These are phyloP conservation scores for Podotricha telesiphe DNA, from an alignment of 2,888 invertebrate genomes.

Conservation along the genomic window DNA sequence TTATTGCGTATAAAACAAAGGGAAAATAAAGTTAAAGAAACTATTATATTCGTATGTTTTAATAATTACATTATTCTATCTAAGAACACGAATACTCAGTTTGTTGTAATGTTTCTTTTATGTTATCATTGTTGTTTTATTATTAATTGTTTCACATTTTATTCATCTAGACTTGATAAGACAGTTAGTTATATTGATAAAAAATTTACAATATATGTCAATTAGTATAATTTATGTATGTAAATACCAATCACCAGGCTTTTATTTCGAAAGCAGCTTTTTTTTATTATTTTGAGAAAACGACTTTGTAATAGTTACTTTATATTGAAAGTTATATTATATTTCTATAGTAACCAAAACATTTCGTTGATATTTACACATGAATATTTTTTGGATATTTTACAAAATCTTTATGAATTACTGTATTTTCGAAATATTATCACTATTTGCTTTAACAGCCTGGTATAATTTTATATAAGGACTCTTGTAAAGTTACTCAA, in stretches of 20 bases:
- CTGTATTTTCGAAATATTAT: not conserved
- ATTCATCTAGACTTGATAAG: not conserved
- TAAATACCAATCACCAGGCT: not conserved
- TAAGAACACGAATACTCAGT: conserved; percentile 9
- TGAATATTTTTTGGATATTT: not conserved
- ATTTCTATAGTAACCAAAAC: not conserved
- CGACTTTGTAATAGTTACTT: too few species aligned
- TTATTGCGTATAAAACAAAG: not conserved
- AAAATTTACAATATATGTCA: not conserved
- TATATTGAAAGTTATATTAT: not conserved
- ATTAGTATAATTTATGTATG: not conserved
- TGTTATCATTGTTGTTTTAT: conserved; percentile 13
- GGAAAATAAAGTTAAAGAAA: not conserved
- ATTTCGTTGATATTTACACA: not conserved
- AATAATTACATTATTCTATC: not conserved
- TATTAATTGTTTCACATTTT: conserved; percentile 3
- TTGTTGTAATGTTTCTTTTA: conserved; percentile 15
- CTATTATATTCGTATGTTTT: not conserved
- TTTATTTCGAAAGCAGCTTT: not conserved
- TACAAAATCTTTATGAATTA: not conserved
- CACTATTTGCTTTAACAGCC: not conserved
- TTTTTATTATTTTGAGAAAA: too few species aligned
- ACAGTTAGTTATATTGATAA: not conserved
- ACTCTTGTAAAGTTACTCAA: not conserved
- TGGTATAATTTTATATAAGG: not conserved